phyloP scores from a whole-genome alignment of 2,888 invertebrate species.

The Andricus quercusramuli region DNA sequence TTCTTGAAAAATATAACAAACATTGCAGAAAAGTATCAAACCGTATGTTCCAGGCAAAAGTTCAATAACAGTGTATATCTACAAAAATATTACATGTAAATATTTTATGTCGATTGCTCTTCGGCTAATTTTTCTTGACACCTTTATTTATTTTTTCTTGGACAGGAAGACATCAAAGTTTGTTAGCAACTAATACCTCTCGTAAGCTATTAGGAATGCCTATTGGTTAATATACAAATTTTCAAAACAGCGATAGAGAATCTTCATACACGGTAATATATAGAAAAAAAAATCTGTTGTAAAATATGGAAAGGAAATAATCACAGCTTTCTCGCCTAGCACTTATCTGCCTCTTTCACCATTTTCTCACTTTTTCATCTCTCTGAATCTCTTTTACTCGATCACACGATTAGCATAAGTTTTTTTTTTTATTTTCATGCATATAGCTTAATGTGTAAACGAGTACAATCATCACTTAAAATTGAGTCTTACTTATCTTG shows the following conservation, averaged over 20 bases:
- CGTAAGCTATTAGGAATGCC: constrained; percentile 27
- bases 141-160: not conserved
- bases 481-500: not conserved
- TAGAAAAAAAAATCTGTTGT: constrained; percentile 5
- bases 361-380: constrained; percentile 42
- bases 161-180: not conserved
- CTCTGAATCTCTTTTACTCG: constrained; percentile 14
- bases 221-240: constrained; percentile 36
- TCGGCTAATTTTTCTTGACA: not conserved
- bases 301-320: constrained; percentile 23
- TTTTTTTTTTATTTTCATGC: not conserved
- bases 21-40: constrained; percentile 55
- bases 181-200: constrained; percentile 41
- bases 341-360: constrained; percentile 31
- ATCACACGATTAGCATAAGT: not conserved
- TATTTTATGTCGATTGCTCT: not conserved
- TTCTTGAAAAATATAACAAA: constrained; percentile 55
- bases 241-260: constrained; percentile 45
- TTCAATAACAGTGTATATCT: constrained; percentile 42
- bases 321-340: constrained; percentile 52
- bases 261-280: not conserved
- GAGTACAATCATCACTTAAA: constrained; percentile 29
- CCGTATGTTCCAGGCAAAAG: constrained; percentile 48
- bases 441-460: not conserved
- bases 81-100: constrained; percentile 2